Evolutionary conservation across 2,113 vertebrate species (phyloP), one percentile per base, ranked within the genome.

Genomic region (Eublepharis macularius): DNA sequence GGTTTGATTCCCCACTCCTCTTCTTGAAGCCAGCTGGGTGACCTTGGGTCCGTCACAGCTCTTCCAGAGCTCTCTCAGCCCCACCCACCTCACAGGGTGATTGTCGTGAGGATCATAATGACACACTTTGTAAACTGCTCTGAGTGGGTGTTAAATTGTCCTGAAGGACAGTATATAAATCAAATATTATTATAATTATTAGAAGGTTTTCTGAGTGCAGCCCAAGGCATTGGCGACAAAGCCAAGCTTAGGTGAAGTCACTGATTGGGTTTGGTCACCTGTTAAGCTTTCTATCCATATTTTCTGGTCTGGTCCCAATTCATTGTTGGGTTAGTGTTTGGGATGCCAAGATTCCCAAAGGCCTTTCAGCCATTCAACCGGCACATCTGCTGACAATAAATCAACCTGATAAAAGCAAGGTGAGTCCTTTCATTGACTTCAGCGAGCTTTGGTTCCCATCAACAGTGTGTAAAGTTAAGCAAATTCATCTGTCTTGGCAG

Each of bases 381-480:
- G 77, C 43, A 80, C 84, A 86, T 86, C 84, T 86, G 68, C 54
- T 6, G 8, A 32, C 10, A 11, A 29, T 86, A 86, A 72, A 74
- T 86, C 77, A 65, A 74, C 51, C 68, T 41, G 70, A 86, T 74
- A 86, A 86, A 80, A 74, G 63, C 57, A 86, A 86, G 69, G 69
- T 80, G 68, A 86, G 24, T 63, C 54, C 36, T 72, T 80, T 63
- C 34, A 34, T 41, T 24, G 43, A 80, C 77, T 85, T 72, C n/a
- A 85, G 13, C 5, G 24, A 9, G 41, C 57, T 54, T 73, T 79
- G 49, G 47, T 79, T 85, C 66, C 60, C 49, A 85, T 54, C 26
- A 21, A 39, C 66, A 49, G n/a, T 57, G 65, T 47, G 76, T 85
- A 39, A 73, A 74, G 70, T 70, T 80, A 75, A 75, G 51, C 16